Base-by-base conservation (phyloP, 1,140 invertebrate genomes). In the Habropoda laboriosa region DNA sequence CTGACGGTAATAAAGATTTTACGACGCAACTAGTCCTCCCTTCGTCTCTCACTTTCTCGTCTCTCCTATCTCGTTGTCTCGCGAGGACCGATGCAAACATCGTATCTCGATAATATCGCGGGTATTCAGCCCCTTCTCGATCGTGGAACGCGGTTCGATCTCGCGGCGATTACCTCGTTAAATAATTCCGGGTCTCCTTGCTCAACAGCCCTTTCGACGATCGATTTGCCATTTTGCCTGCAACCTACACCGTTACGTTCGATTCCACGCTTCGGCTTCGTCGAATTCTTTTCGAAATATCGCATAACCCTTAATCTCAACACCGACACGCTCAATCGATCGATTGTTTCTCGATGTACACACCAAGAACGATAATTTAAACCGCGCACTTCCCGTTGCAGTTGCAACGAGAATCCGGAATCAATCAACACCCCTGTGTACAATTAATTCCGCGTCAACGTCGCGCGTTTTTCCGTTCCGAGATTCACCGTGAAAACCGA, bases 141-240 rank as follows among this genome's bases (percentile, higher is more conserved):
- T 49, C 61, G 45, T 32, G 7, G 24, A 27, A 18, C 4, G n/a
- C 35, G 21, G 24, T 6, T 40, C 47, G 47, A 58, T 53, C n/a
- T n/a, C 35, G 51, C 21, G 35, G 73, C 77, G 27, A 67, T 77
- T 85, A 91, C 90, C 89, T 90, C 82, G 80, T 86, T 0, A 91
- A 80, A 70, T 90, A 90, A 49, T 89, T 83, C 76, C 32, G 84
- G 3, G 40, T 87, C 53, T 90, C 86, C 64, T 88, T 86, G 53
- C 55, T 86, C 30, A 77, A 24, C 5, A 89, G 47, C 1, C 64
- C 8, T 66, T 85, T 85, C 30, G 80, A 63, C 10, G 85, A 21
- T 73, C 60, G 57, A 0, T 71, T 80, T n/a, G 79, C 81, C 88
- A 90, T 91, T 70, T 42, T 58, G 45, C 49, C 12, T 6, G 58